These are phyloP conservation scores for Vesta saturnalis DNA, from an alignment of 2,888 invertebrate genomes.

Conservation along the genomic window DNA sequence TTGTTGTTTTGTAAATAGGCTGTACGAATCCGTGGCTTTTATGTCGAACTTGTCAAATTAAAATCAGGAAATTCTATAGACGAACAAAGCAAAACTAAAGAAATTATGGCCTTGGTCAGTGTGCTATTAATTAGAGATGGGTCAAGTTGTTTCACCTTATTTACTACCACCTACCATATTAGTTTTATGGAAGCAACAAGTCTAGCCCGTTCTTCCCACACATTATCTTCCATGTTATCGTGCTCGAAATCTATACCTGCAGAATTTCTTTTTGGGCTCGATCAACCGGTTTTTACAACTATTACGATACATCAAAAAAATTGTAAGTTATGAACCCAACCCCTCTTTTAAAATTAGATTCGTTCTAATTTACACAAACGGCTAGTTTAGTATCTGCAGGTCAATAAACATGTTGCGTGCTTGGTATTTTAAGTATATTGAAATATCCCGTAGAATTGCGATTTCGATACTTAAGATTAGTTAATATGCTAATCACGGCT, in stretches of 20 bases:
- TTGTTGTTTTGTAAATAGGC: conserved; percentile 25
- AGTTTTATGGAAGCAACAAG: conserved; percentile 46
- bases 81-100: conserved; percentile 2
- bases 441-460: background rate
- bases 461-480: conserved; percentile 12
- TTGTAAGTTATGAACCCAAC: background rate
- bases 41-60: background rate
- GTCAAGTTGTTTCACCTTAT: conserved; percentile 40
- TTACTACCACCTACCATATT: conserved; percentile 43
- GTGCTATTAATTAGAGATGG: conserved; percentile 46
- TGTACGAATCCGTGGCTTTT: background rate
- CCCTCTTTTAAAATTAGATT: background rate
- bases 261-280: conserved; percentile 37
- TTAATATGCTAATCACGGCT: conserved; percentile 32
- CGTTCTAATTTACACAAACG: background rate
- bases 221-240: conserved; percentile 42
- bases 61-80: background rate
- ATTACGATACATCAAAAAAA: background rate
- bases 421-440: background rate
- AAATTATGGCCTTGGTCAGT: conserved; percentile 23
- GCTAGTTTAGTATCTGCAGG: background rate
- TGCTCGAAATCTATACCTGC: conserved; percentile 45
- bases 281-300: conserved; percentile 40
- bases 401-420: background rate
- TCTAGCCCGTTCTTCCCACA: conserved; percentile 48